Evolutionary conservation across 30 jellyfish, hydroid and myxozoan species (phyloP), one percentile per base, ranked within the genome.

Genomic region (Aurelia sp.): DNA sequence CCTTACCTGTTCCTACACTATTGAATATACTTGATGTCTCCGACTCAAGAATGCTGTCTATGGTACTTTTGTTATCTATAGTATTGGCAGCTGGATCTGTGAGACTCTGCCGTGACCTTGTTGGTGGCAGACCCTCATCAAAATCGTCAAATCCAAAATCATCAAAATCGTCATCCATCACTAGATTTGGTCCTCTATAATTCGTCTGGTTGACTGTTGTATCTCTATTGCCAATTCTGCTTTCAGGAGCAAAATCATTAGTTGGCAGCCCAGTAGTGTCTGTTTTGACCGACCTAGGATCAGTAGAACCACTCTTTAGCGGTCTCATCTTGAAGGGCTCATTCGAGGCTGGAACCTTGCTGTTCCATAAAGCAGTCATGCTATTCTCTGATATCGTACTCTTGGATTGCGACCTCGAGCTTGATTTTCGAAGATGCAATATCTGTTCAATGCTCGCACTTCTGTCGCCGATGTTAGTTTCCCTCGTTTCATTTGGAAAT

Each of bases 141-240:
- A 16, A 22, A 55, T 89, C 97, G 35, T 76, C 98, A 77, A 91
- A 91, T 13, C 98, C 96, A 33, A 91, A 91, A 51, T 81, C 93
- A 59, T 88, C 98, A 61, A 91, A 91, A 51, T 91, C 98, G 33
- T 91, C 98, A 53, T 80, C 96, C 66, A 47, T 78, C 10, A 74
- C 94, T 13, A 68, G 17, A 68, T 76, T 74, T 13, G 80, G 86
- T 57, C 87, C 85, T 19, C 88, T 65, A 73, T 73, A 60, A 55
- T 61, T 72, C 13, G 75, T 66, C 16, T 74, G 87, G 31, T 74
- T 59, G 69, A n/a, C 66, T 57, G 73, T 72, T 61, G 79, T 12
- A 59, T 37, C 55, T 64, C 52, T 21, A 44, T 62, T 63, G 18
- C 48, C 22, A 9, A 3, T 10, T 53, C 37, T 78, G 22, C 59